Percentiles rank a stretch among this genome's conserved stretches.
Conservation (phyloP, 1,140 invertebrate genomes). For the Hylaeus volcanicus region DNA sequence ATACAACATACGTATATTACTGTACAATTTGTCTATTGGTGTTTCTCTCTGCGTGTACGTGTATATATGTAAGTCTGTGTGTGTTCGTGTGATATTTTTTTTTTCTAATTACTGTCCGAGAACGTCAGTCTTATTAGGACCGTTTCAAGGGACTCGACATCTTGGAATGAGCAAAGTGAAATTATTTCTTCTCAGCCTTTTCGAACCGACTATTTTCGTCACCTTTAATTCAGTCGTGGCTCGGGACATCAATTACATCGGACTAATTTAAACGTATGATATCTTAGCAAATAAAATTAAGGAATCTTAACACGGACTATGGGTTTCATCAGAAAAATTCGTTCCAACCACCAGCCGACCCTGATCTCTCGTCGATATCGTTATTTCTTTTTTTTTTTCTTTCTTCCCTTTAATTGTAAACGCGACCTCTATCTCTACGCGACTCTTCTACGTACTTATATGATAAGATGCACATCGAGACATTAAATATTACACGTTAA, state of each 20-base stretch:
- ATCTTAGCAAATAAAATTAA: slow-evolving; percentile 36
- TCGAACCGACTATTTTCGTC: background rate
- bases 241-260: background rate
- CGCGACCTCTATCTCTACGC: slow-evolving; percentile 16
- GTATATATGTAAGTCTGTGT: too few relatives aligned
- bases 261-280: slow-evolving; percentile 31
- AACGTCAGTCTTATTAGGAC: slow-evolving; percentile 50
- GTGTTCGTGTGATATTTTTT: background rate
- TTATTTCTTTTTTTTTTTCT: too few relatives aligned
- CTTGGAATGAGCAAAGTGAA: slow-evolving; percentile 45
- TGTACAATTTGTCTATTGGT: slow-evolving; percentile 7
- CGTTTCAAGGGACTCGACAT: slow-evolving; percentile 28
- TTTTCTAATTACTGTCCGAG: slow-evolving; percentile 8
- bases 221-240: slow-evolving; percentile 15
- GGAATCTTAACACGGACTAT: slow-evolving; percentile 26
- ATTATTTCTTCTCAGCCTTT: slow-evolving; percentile 21
- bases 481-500: slow-evolving; percentile 67
- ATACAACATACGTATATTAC: slow-evolving; percentile 10
- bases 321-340: slow-evolving; percentile 45
- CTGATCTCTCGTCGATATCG: slow-evolving; percentile 4
- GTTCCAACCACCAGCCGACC: slow-evolving; percentile 60
- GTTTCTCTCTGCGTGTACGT: background rate
- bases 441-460: slow-evolving; percentile 52
- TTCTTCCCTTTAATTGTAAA: slow-evolving; percentile 9
- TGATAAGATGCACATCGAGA: slow-evolving; percentile 64